phyloP scores from a whole-genome alignment of 2,113 vertebrate genomes.

The Pelmatolapia mariae region DNA sequence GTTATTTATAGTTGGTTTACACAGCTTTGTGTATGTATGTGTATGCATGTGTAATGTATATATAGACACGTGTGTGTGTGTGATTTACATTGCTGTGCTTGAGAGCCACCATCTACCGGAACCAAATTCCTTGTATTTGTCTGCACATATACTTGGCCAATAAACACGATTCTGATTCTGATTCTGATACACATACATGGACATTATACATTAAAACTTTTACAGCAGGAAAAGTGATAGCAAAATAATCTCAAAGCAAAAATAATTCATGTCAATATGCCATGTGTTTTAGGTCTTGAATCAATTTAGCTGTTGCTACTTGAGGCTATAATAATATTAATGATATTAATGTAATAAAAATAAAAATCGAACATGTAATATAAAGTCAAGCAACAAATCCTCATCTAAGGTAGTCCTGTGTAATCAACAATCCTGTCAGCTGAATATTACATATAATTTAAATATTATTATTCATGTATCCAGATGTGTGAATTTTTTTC shows the following conservation, averaged over 20 bases:
- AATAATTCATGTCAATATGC: neutral
- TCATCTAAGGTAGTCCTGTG: neutral
- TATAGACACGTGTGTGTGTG: too few relatives aligned
- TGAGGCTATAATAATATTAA: neutral
- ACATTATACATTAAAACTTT: neutral
- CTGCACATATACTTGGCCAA: too few relatives aligned
- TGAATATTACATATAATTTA: neutral
- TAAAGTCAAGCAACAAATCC: neutral
- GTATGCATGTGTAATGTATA: too few relatives aligned
- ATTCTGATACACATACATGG: too few relatives aligned
- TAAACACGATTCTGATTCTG: too few relatives aligned
- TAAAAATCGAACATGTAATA: neutral
- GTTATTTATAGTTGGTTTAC: too few relatives aligned
- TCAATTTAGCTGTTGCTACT: neutral
- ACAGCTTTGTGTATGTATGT: too few relatives aligned
- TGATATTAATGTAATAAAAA: neutral
- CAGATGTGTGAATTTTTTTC: neutral
- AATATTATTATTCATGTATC: neutral
- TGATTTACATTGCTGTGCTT: too few relatives aligned
- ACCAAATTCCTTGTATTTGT: too few relatives aligned
- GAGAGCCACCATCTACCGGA: too few relatives aligned
- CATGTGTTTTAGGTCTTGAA: neutral
- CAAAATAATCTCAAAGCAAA: neutral
- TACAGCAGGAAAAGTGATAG: neutral
- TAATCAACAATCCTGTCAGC: neutral